Evolutionary conservation across 2,888 invertebrate species (phyloP).

Genomic region (Liodrosophila aerea): DNA sequence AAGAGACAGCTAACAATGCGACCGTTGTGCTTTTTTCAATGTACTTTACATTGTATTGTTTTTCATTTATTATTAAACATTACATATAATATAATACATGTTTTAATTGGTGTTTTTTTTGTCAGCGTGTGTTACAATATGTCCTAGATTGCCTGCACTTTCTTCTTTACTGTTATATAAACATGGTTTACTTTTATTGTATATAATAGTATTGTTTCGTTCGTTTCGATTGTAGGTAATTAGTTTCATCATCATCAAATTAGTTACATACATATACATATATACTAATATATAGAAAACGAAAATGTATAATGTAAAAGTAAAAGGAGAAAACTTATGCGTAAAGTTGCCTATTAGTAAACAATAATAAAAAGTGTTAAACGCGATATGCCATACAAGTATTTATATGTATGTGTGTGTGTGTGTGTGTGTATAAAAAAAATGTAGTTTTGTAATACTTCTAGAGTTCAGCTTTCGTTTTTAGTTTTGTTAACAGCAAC

Average conservation of each 20-base stretch:
- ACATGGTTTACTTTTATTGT: slow-evolving; percentile 20
- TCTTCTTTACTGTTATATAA: slow-evolving; percentile 27
- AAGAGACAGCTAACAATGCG: too few relatives aligned
- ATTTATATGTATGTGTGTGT: slow-evolving; percentile 3
- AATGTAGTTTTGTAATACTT: slow-evolving; percentile 62
- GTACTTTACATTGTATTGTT: slow-evolving; percentile 20
- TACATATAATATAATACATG: slow-evolving; percentile 69
- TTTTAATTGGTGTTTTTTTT: slow-evolving; percentile 56
- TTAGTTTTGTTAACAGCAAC: not conserved
- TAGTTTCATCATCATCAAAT: slow-evolving; percentile 5
- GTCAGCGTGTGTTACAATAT: slow-evolving; percentile 1
- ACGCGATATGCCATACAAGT: slow-evolving; percentile 49
- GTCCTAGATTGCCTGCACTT: slow-evolving; percentile 28
- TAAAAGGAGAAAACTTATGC: slow-evolving; percentile 44
- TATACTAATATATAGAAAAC: slow-evolving; percentile 26
- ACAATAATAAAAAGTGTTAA: slow-evolving; percentile 68
- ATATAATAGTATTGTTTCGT: slow-evolving; percentile 26
- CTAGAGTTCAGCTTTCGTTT: slow-evolving; percentile 59
- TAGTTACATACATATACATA: slow-evolving; percentile 4
- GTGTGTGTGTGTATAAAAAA: slow-evolving; percentile 24
- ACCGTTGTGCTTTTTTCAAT: too few relatives aligned
- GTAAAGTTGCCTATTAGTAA: slow-evolving; percentile 67
- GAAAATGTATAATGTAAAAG: slow-evolving; percentile 32
- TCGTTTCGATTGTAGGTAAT: slow-evolving; percentile 26
- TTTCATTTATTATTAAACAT: slow-evolving; percentile 50